Base-by-base conservation (phyloP, 2,888 invertebrate genomes). In the Lasioglossum pauxillum region DNA sequence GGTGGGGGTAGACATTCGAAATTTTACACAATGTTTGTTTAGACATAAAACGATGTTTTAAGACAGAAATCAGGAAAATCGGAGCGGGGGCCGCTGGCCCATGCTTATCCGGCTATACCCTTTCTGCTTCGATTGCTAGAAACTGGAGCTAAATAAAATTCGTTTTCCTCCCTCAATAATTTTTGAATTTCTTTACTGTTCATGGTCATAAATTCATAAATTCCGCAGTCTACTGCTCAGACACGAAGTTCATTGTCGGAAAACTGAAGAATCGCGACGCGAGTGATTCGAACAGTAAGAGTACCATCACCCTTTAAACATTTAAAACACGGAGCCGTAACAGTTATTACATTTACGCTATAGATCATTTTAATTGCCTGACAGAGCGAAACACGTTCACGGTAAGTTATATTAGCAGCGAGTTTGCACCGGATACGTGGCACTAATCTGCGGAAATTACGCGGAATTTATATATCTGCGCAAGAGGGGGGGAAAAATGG, bases 311-410 rank as follows among this genome's bases (percentile, higher is more conserved):
- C 4, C 1, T 69, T 38, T 12, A 90, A 92, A 91, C 88, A 90
- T 90, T 93, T 92, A 90, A 91, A 92, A 92, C 90, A 85, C 86
- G 89, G 76, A 88, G 91, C 91, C 91, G 92, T 88, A 92, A 88
- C 92, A 93, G 94, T 93, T 94, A 94, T 94, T 94, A 94, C 94
- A 92, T 92, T 90, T 91, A 89, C 84, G 91, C 94, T 91, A 94
- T 94, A 94, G 93, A 94, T 94, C 94, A 94, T 91, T 93, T 94
- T 94, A 94, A 94, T 94, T 94, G 94, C 93, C 88, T 91, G 88
- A 90, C 88, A 93, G 82, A 91, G 91, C 91, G 90, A 89, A 86
- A 90, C 92, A 93, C 93, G 93, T 91, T 90, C 90, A 91, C 89
- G 93, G 93, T 94, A 94, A 94, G 90, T 94, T 94, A 94, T 91